Evolutionary conservation across 2,797 vertebrate species (phyloP).

Genomic region (Gorsachius magnificus): DNA sequence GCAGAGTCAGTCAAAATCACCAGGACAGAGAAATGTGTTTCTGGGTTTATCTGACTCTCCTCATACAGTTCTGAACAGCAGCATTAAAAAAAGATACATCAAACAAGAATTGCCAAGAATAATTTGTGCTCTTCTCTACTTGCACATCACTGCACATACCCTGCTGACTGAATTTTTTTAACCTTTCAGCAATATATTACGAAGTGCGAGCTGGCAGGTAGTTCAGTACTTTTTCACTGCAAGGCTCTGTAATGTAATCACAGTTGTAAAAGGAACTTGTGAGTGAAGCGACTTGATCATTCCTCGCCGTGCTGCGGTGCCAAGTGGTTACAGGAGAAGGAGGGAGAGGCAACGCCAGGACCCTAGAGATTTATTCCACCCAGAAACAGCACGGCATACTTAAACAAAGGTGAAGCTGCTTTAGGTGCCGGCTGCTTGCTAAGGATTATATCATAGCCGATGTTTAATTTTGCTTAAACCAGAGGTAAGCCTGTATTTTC

Average conservation of each 20-base stretch:
- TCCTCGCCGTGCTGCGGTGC: constrained; percentile 23
- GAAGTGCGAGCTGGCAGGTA: constrained; percentile 43
- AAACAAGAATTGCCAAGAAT: background rate
- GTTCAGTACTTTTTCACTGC: constrained; percentile 19
- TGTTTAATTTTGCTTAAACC: constrained; percentile 55
- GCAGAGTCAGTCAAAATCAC: background rate
- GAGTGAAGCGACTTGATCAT: constrained; percentile 66
- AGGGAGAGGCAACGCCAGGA: constrained; percentile 14
- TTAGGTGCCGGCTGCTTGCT: constrained; percentile 12
- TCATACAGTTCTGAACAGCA: background rate
- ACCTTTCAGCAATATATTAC: background rate
- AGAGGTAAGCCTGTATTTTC: constrained; percentile 67
- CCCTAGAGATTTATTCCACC: constrained; percentile 36
- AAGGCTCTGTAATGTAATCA: constrained; percentile 57
- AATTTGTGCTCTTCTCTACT: background rate
- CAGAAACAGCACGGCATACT: constrained; percentile 28
- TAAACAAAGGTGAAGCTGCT: constrained; percentile 57
- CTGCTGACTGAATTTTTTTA: constrained; percentile 13
- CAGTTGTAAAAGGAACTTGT: constrained; percentile 54
- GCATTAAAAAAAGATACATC: background rate
- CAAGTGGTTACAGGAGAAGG: constrained; percentile 33
- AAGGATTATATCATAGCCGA: constrained; percentile 17
- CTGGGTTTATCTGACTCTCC: background rate
- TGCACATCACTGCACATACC: background rate
- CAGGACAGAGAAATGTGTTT: background rate